Base-by-base conservation (phyloP, 2,113 vertebrate species). In the Lampris megalopsis region DNA sequence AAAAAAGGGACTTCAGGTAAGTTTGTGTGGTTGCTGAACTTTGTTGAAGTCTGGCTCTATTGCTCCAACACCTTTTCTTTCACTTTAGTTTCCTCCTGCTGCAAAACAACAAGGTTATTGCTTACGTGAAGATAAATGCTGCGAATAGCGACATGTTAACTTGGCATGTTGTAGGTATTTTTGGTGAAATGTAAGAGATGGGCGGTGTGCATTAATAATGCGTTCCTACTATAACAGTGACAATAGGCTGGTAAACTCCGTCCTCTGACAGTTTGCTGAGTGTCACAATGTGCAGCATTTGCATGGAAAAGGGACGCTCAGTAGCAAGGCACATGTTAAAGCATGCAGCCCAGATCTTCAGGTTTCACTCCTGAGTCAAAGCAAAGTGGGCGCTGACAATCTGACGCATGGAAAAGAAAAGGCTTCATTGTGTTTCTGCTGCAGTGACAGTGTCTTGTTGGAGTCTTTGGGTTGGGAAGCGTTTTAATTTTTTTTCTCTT, bases 1-100 rank as follows among this genome's bases (percentile, higher is more conserved):
- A 64, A 69, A 2, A 62, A 45, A 43, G 73, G 85, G 79, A 90
- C 72, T 76, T 86, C 73, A 88, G 91, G 92, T 92, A 11, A 75
- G 89, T 77, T 64, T 62, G 35, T 24, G 24, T 24, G 24, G 24
- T 24, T 24, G 24, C 24, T 24, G 24, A 24, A 24, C 24, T 24
- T 24, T 24, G 24, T 24, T 24, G 24, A 24, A 24, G 24, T 24
- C 24, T 24, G 24, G 24, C 24, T 24, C 24, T 24, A 24, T 24
- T 24, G 24, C 24, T 24, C 24, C 24, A 24, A 24, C 24, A 24
- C 24, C 24, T 24, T 24, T 24, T 24, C 24, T 24, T 24, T 24
- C 24, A 24, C 24, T 24, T 24, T 24, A 24, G 24, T 24, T 24
- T 24, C 24, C 24, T 24, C 24, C 24, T 24, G 24, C 24, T 24